Conservation (phyloP, 2,797 vertebrate genomes). For the Gallinago stenura region DNA sequence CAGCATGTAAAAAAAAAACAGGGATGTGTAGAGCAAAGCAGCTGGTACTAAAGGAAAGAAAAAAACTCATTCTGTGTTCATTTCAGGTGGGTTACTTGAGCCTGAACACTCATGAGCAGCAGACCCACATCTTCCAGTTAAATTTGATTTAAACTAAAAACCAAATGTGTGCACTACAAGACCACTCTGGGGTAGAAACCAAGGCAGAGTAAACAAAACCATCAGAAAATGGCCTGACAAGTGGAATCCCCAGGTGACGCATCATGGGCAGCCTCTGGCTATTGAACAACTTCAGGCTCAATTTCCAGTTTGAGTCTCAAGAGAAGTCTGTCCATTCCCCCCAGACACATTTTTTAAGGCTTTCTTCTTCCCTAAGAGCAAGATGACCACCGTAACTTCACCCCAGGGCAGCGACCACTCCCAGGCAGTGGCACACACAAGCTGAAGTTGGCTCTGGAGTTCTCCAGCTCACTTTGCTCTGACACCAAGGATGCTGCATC, state of each 20-base stretch:
- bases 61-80: not conserved
- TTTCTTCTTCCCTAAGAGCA: not conserved
- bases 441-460: not conserved
- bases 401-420: not conserved
- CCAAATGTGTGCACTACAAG: not conserved
- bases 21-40: not conserved
- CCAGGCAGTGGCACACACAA: not conserved
- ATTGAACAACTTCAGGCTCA: accelerated
- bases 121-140: not conserved
- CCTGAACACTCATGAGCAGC: not conserved
- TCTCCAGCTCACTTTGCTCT: not conserved
- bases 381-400: not conserved
- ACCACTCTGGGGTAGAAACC: not conserved
- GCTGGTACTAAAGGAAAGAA: not conserved
- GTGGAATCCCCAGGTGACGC: not conserved
- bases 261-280: not conserved
- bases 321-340: not conserved
- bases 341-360: not conserved
- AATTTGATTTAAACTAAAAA: not conserved
- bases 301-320: not conserved
- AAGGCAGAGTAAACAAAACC: not conserved
- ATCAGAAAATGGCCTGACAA: not conserved
- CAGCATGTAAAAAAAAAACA: not conserved
- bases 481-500: accelerated
- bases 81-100: not conserved